These are phyloP conservation scores for Gymnoscelis rufifasciata DNA, from an alignment of 2,888 invertebrate genomes.

Conservation along the genomic window DNA sequence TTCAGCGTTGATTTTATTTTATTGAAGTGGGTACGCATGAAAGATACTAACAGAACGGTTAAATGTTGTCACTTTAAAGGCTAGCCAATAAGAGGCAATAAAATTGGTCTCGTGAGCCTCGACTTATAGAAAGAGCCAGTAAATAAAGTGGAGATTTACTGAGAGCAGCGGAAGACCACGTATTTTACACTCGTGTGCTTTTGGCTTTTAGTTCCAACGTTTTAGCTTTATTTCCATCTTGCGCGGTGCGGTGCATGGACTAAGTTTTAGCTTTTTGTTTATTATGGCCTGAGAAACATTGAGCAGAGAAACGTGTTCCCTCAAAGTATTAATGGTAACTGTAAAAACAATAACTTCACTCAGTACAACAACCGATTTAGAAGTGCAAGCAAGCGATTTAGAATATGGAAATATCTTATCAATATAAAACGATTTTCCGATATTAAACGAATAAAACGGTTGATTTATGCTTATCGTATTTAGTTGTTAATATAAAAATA, in stretches of 20 bases:
- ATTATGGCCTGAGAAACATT: constrained; percentile 8
- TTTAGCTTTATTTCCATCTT: constrained; percentile 34
- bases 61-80: constrained; percentile 56
- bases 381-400: no score
- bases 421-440: no score
- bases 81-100: constrained; percentile 56
- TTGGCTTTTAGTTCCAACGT: constrained; percentile 42
- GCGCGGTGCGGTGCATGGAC: constrained; percentile 14
- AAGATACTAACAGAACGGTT: constrained; percentile 31
- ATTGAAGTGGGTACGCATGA: no score
- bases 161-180: constrained; percentile 39
- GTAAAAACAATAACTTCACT: no score
- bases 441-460: no score
- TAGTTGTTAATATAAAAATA: no score
- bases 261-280: constrained; percentile 12
- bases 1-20: no score
- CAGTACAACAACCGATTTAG: no score
- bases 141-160: constrained; percentile 52
- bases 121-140: constrained; percentile 40
- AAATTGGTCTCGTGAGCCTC: constrained; percentile 48
- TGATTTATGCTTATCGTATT: no score
- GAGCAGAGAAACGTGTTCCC: neutral
- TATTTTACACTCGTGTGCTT: constrained; percentile 44
- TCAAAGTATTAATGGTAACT: no score
- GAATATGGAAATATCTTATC: no score